Evolutionary conservation across 2,888 invertebrate species (phyloP).

Genomic region (Helleia helle): DNA sequence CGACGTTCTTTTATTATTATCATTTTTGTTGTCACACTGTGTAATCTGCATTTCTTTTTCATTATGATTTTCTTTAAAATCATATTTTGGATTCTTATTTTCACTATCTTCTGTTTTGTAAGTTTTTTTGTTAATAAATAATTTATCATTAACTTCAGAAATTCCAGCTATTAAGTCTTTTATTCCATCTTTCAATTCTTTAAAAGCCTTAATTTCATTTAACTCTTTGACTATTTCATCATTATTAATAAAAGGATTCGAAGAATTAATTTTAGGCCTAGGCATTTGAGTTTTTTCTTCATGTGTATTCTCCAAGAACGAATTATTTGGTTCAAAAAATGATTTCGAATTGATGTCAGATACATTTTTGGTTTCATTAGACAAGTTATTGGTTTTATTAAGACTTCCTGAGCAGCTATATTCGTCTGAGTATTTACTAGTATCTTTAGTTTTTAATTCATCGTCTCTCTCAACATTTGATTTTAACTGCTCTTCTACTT

Average conservation of each 20-base stretch:
- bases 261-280: conserved; percentile 36
- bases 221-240: conserved; percentile 55
- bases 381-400: conserved; percentile 31
- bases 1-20: conserved; percentile 44
- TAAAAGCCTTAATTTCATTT: conserved; percentile 62
- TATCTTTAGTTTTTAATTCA: neutral
- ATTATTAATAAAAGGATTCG: conserved; percentile 54
- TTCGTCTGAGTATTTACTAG: neutral
- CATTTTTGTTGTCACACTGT: conserved; percentile 18
- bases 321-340: neutral
- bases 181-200: conserved; percentile 66
- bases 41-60: conserved; percentile 30
- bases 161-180: conserved; percentile 67
- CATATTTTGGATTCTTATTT: conserved; percentile 42
- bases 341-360: neutral
- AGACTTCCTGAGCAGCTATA: conserved; percentile 25
- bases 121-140: conserved; percentile 41
- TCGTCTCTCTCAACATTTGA: conserved; percentile 58
- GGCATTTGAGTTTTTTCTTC: conserved; percentile 24
- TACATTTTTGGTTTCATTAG: conserved; percentile 9
- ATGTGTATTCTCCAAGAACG: conserved; percentile 7
- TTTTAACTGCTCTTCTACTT: conserved; percentile 64
- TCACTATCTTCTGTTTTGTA: conserved; percentile 21
- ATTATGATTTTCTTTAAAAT: conserved; percentile 44
- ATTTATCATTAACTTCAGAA: conserved; percentile 62